Evolutionary conservation across 2,113 vertebrate species (phyloP).

Genomic region (Balaeniceps rex): DNA sequence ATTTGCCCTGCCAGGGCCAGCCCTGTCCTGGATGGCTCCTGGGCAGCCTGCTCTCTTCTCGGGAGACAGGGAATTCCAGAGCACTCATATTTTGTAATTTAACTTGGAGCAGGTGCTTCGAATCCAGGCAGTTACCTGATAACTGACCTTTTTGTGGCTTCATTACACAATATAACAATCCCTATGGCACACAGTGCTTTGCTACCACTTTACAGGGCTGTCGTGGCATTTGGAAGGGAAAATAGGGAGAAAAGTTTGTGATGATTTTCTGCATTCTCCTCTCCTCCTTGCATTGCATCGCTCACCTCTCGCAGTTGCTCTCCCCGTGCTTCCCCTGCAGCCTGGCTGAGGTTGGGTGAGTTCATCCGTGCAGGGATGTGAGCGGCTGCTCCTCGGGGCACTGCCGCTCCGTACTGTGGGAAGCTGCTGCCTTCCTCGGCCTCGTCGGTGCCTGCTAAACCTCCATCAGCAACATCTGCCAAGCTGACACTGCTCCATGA

Average conservation of each 20-base stretch:
- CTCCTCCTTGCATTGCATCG: too few relatives aligned
- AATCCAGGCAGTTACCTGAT: not conserved
- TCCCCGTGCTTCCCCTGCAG: not conserved
- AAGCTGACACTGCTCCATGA: accelerated
- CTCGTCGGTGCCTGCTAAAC: accelerated
- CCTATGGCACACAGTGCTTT: accelerated
- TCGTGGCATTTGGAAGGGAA: accelerated
- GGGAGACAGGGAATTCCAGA: not conserved
- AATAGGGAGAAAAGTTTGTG: accelerated
- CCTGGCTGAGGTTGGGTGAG: accelerated
- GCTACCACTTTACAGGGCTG: accelerated
- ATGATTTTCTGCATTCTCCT: accelerated
- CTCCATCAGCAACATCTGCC: not conserved
- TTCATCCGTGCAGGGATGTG: accelerated
- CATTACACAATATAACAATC: not conserved
- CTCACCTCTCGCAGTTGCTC: not conserved
- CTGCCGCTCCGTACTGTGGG: accelerated
- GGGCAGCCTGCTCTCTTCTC: not conserved
- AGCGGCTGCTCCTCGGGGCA: accelerated
- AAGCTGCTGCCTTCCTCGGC: not conserved
- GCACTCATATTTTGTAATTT: not conserved
- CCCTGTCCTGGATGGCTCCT: not conserved
- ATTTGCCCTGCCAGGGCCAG: not conserved
- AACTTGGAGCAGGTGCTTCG: not conserved
- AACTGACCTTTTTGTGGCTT: not conserved